phyloP scores from a whole-genome alignment of 2,113 vertebrate genomes.

The Brienomyrus longianalis region DNA sequence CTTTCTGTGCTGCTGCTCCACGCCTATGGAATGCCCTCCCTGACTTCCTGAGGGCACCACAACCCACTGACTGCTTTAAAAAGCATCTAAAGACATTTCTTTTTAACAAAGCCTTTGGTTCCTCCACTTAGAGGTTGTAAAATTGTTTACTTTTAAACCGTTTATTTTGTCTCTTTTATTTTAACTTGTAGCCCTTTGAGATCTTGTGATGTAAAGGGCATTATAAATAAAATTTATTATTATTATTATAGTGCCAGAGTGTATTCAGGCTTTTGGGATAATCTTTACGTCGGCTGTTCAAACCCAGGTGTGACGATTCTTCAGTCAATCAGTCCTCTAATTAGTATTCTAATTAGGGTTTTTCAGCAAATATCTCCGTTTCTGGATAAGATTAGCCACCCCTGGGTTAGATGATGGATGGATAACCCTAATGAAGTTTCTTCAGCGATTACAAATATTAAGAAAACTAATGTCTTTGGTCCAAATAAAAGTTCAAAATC shows the following conservation, averaged over 20 bases:
- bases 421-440: not conserved
- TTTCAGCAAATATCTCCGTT: not conserved
- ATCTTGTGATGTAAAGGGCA: too few relatives aligned
- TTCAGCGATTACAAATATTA: not conserved
- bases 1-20: too few relatives aligned
- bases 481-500: not conserved
- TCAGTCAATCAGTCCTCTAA: not conserved
- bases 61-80: too few relatives aligned
- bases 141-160: too few relatives aligned
- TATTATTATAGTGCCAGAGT: not conserved
- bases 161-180: too few relatives aligned
- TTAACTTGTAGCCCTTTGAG: too few relatives aligned
- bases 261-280: not conserved
- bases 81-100: too few relatives aligned
- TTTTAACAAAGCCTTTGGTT: too few relatives aligned
- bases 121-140: too few relatives aligned
- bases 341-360: not conserved
- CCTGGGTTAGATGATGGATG: not conserved
- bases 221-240: too few relatives aligned
- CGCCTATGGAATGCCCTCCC: too few relatives aligned
- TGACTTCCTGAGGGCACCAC: too few relatives aligned
- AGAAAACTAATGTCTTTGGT: not conserved
- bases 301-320: not conserved
- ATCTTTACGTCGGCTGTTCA: not conserved
- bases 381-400: not conserved